Conservation (phyloP, 2,888 invertebrate genomes). For the Metellina segmentata region DNA sequence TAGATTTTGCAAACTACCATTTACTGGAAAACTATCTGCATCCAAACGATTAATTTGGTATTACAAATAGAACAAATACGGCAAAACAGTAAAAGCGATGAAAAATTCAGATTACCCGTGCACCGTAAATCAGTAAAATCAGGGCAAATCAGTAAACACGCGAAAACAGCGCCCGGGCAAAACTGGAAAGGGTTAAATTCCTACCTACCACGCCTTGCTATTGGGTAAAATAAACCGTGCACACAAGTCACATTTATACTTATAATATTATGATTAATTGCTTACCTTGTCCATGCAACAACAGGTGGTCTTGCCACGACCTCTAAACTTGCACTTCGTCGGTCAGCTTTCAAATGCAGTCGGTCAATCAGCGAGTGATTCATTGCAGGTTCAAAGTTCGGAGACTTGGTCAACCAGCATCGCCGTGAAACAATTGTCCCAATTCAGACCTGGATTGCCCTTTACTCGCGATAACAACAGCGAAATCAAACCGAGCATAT, state of each 20-base stretch:
- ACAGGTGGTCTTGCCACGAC: slow-evolving; percentile 55
- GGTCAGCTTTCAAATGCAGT: slow-evolving; percentile 63
- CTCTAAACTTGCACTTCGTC: slow-evolving; percentile 68
- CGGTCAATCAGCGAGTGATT: slow-evolving; percentile 54
- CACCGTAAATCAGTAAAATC: too few species aligned
- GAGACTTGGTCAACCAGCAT: not conserved
- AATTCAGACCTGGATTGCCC: not conserved
- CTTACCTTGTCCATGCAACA: slow-evolving; percentile 70
- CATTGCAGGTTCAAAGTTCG: slow-evolving; percentile 22
- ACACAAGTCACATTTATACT: not conserved
- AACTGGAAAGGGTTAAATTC: too few species aligned
- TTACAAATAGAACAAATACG: too few species aligned
- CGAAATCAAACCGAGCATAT: not conserved
- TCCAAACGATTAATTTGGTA: too few species aligned
- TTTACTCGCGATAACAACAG: not conserved
- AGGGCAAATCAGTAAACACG: too few species aligned
- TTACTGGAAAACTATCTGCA: too few species aligned
- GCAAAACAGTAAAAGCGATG: too few species aligned
- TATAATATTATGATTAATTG: too few species aligned
- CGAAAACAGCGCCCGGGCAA: too few species aligned
- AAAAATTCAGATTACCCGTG: too few species aligned
- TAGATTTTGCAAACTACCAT: too few species aligned
- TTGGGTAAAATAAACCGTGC: not conserved
- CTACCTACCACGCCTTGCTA: not conserved
- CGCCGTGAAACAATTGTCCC: not conserved